phyloP scores from a whole-genome alignment of 2,797 vertebrate genomes.

The Myiothlypis chrysogaster region DNA sequence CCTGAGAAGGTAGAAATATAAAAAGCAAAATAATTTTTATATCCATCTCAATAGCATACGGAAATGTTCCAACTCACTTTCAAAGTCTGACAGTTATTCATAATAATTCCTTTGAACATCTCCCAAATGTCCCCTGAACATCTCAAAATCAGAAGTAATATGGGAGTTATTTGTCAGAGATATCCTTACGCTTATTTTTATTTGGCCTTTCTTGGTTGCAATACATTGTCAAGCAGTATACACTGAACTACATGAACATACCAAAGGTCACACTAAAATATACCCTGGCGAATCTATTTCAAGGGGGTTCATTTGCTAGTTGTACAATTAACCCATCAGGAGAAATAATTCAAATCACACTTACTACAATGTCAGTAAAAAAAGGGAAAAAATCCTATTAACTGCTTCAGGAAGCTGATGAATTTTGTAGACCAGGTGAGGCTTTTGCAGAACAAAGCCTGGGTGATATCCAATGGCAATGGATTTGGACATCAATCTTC shows the following conservation, averaged over 20 bases:
- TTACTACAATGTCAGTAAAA: not conserved
- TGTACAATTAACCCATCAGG: not conserved
- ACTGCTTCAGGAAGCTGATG: not conserved
- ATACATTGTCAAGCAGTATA: not conserved
- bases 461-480: not conserved
- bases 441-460: not conserved
- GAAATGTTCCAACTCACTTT: not conserved
- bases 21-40: not conserved
- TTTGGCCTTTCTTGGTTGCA: not conserved
- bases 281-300: not conserved
- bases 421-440: not conserved
- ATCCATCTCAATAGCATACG: not conserved
- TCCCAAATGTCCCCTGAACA: not conserved
- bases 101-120: not conserved
- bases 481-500: not conserved
- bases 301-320: not conserved
- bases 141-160: not conserved
- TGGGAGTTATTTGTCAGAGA: not conserved
- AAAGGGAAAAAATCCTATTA: not conserved
- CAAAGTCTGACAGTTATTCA: not conserved
- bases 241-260: not conserved
- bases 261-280: not conserved
- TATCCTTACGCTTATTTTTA: not conserved
- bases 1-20: not conserved
- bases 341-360: slow-evolving; percentile 10